A percentile compares a stretch with the other conserved stretches of the same genome.
phyloP scores from a whole-genome alignment of 2,797 vertebrate species.

The Zalophus californianus region DNA sequence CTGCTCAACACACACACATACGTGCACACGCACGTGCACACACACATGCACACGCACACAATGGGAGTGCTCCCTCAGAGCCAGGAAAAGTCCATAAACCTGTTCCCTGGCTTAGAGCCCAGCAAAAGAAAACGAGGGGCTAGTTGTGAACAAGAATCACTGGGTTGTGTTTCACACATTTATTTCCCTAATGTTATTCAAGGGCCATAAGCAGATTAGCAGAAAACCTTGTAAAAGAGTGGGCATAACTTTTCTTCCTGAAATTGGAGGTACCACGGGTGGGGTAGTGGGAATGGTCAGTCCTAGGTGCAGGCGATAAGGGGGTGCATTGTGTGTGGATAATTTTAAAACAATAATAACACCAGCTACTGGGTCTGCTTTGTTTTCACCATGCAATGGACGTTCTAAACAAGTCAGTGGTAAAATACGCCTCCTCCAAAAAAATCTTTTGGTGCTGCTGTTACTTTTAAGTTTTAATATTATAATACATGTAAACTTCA shows the following conservation, averaged over 20 bases:
- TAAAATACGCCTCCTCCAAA: background rate
- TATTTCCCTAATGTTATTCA: conserved; percentile 49
- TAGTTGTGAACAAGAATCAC: conserved; percentile 2
- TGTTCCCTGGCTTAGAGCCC: conserved; percentile 40
- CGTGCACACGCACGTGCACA: background rate
- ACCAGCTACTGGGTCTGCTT: background rate
- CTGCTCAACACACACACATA: background rate
- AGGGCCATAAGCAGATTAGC: background rate
- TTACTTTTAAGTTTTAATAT: conserved; percentile 40
- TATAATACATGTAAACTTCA: conserved; percentile 17
- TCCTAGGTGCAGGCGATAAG: background rate
- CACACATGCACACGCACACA: background rate
- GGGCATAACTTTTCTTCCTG: conserved; percentile 35
- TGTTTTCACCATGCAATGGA: background rate
- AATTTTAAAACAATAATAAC: conserved; percentile 41
- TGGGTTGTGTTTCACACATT: background rate
- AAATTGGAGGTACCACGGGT: conserved; percentile 16
- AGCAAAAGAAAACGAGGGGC: conserved; percentile 48
- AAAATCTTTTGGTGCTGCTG: background rate
- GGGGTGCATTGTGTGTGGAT: background rate
- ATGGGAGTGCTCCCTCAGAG: background rate
- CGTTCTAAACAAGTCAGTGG: conserved; percentile 26
- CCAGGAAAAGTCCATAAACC: background rate
- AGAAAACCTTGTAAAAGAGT: conserved; percentile 24
- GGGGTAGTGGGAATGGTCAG: background rate